These are phyloP conservation scores for Atrina japonica DNA, from an alignment of 2,888 invertebrate species.

Conservation along the genomic window DNA sequence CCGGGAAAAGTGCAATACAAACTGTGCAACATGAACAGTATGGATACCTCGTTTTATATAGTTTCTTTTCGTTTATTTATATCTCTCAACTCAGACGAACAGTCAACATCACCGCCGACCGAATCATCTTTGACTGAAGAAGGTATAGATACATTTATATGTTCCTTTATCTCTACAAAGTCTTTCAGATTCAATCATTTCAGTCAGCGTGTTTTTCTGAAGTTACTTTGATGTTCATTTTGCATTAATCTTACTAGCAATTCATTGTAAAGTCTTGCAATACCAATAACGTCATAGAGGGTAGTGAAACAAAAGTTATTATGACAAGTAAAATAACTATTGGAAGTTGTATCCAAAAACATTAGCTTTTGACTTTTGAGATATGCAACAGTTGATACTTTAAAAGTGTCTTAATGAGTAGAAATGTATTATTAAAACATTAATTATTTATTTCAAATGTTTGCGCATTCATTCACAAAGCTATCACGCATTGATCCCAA, in stretches of 20 bases:
- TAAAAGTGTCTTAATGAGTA: too few species aligned
- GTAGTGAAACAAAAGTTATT: too few species aligned
- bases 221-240: not conserved
- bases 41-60: conserved; percentile 82
- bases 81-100: conserved; percentile 89
- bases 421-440: too few species aligned
- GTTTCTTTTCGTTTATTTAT: conserved; percentile 87
- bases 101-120: too few species aligned
- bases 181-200: not conserved
- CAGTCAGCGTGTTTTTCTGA: not conserved
- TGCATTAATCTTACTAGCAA: not conserved
- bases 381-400: too few species aligned
- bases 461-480: too few species aligned
- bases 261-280: not conserved
- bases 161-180: not conserved
- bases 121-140: not conserved
- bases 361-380: too few species aligned
- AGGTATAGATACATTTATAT: not conserved
- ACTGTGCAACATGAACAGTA: conserved; percentile 53
- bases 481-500: too few species aligned
- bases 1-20: conserved; percentile 72
- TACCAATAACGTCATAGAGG: too few species aligned
- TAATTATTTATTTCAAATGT: too few species aligned
- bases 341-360: too few species aligned
- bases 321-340: too few species aligned